phyloP scores from a whole-genome alignment of 1,140 invertebrate species.

The Bradynema listronoti region DNA sequence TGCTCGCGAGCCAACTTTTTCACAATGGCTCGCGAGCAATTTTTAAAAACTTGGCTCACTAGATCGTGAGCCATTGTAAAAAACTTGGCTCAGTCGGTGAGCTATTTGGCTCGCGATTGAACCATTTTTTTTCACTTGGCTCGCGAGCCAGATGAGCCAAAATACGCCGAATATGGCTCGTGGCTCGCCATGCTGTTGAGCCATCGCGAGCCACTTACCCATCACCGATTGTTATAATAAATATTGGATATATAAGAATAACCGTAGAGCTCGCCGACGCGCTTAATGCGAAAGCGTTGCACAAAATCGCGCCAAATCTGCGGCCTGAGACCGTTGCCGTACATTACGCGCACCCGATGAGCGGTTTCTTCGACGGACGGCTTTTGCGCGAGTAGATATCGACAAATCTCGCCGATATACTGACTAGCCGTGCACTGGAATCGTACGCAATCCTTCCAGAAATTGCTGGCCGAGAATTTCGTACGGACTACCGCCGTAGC shows the following conservation, averaged over 20 bases:
- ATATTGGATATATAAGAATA: conserved; percentile 9
- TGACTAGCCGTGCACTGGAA: conserved; percentile 91
- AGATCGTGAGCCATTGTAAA: too few species aligned
- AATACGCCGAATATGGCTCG: too few species aligned
- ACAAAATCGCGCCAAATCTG: conserved; percentile 91
- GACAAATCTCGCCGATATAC: conserved; percentile 97
- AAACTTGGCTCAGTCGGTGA: too few species aligned
- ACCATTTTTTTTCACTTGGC: too few species aligned
- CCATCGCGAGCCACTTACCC: too few species aligned
- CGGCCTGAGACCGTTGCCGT: conserved; percentile 62
- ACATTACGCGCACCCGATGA: conserved; percentile 68
- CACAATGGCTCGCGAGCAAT: too few species aligned
- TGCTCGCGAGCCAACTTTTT: too few species aligned
- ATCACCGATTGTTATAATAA: neutral
- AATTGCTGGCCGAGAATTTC: conserved; percentile 91
- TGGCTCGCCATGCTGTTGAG: too few species aligned
- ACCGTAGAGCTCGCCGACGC: conserved; percentile 88
- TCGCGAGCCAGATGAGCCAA: too few species aligned
- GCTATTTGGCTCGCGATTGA: too few species aligned
- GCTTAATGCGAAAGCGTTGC: conserved; percentile 74
- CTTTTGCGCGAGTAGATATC: conserved; percentile 85
- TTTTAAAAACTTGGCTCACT: too few species aligned
- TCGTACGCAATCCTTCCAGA: conserved; percentile 83
- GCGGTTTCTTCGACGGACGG: conserved; percentile 70
- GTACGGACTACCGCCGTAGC: conserved; percentile 75